Evolutionary conservation across 2,888 invertebrate species (phyloP).

Genomic region (Chrysotoxum bicinctum): DNA sequence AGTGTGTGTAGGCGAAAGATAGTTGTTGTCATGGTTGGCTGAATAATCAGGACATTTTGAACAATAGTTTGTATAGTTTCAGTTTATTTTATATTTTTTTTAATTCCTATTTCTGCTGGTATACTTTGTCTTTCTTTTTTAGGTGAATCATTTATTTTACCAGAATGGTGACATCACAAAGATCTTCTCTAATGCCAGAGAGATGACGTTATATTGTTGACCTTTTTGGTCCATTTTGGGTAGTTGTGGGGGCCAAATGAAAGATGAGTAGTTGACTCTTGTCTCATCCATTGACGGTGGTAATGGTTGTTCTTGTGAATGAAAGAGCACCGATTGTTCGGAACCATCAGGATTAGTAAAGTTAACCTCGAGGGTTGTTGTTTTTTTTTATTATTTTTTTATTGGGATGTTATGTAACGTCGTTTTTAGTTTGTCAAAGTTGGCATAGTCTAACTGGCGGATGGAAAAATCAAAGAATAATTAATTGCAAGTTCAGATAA

Average conservation of each 20-base stretch:
- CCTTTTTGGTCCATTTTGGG: slow-evolving; percentile 30
- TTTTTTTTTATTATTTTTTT: not conserved
- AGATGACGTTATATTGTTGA: slow-evolving; percentile 67
- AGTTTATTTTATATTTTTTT: not conserved
- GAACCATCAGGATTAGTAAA: slow-evolving; percentile 63
- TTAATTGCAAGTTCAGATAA: not conserved
- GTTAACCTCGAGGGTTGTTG: slow-evolving; percentile 43
- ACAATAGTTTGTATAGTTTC: slow-evolving; percentile 48
- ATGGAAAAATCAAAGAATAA: not conserved
- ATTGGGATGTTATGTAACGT: slow-evolving; percentile 35
- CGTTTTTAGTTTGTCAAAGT: slow-evolving; percentile 1
- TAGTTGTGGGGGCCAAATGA: not conserved
- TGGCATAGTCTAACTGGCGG: slow-evolving; percentile 6
- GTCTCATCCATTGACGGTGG: slow-evolving; percentile 64
- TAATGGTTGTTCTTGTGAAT: slow-evolving; percentile 68
- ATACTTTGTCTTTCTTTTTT: slow-evolving; percentile 13
- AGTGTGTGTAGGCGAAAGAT: slow-evolving; percentile 60
- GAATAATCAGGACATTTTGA: slow-evolving; percentile 51
- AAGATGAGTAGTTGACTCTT: slow-evolving; percentile 34
- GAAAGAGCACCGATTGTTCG: slow-evolving; percentile 43
- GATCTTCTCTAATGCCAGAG: slow-evolving; percentile 21
- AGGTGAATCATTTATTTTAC: slow-evolving; percentile 58
- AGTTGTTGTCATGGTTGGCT: slow-evolving; percentile 49
- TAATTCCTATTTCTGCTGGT: not conserved
- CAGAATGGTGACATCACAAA: slow-evolving; percentile 61